Evolutionary conservation across 1,140 invertebrate species (phyloP), one percentile per base, ranked within the genome.

Genomic region (Pogonognathellus flavescens): DNA sequence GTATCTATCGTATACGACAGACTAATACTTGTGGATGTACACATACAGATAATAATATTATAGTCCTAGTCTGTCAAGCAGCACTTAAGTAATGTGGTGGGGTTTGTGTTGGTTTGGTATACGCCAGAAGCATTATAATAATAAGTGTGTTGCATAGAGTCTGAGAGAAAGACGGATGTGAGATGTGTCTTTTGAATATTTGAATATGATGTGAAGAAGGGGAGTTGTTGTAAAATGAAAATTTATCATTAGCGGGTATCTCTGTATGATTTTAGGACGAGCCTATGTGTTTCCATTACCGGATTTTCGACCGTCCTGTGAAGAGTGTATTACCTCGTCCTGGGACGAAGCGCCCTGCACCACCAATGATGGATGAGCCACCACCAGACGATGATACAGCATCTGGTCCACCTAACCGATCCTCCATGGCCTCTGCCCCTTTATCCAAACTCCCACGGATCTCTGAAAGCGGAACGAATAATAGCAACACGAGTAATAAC

Each of bases 211-310:
- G 8, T 25, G 59, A 31, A 25, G 66, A 80, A 86, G 86, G 52
- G 85, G 80, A 72, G 52, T 66, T 41, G 31, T 4, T 41, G 31
- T 4, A 60, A 60, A 41, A 80, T 80, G 70, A 50, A 41, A 31
- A 80, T 72, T 72, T 59, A 59, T 14, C 41, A 62, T 70, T 59
- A 72, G 49, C 9, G 1, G 14, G 20, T 3, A 20, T 76, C 5
- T 76, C 31, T 76, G 59, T 57, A 53, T 76, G 10, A 49, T 80
- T 84, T 55, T 88, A 92, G 92, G 90, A 89, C 49, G 88, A 90
- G 59, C 92, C 92, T 0, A 92, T 92, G 92, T 89, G 90, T 49
- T 91, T 92, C 85, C 89, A 89, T 85, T 92, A 92, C 85, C 89
- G 90, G 55, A 90, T 92, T 60, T 88, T 91, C 82, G 89, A 92